Conservation (phyloP, 2,113 vertebrate species). For the Lichenostomus cassidix region DNA sequence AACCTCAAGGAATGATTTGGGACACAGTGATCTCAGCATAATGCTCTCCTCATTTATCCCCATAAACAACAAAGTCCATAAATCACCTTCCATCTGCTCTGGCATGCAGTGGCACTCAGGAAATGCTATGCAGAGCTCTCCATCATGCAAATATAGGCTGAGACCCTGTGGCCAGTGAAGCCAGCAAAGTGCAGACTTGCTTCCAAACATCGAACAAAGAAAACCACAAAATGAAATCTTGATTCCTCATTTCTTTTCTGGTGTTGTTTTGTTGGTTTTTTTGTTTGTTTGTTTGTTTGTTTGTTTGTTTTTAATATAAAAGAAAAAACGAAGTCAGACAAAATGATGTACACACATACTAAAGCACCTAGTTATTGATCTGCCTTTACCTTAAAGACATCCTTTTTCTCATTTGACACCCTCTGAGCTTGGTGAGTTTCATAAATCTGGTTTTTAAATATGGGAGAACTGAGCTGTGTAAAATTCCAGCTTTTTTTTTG, state of each 20-base stretch:
- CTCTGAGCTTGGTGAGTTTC: neutral
- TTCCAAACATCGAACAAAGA: neutral
- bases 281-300: no score
- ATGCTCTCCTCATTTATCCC: constrained; percentile 12
- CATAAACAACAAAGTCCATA: neutral
- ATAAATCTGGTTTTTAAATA: neutral
- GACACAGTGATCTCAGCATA: neutral
- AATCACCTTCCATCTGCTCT: constrained; percentile 26
- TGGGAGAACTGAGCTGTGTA: neutral
- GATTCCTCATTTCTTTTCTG: neutral
- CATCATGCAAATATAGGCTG: neutral
- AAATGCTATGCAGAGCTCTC: neutral
- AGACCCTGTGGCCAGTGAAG: neutral
- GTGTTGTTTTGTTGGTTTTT: neutral
- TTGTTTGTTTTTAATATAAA: neutral
- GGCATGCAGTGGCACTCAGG: neutral
- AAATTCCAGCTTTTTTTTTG: neutral
- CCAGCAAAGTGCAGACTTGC: neutral
- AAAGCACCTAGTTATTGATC: neutral
- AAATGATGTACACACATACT: accelerated
- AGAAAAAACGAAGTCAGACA: neutral
- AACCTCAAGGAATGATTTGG: constrained; percentile 39
- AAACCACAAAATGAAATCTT: neutral
- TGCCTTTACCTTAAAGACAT: neutral
- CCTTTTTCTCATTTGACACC: neutral